phyloP scores from a whole-genome alignment of 1,140 invertebrate genomes.

The Dryas iulia region DNA sequence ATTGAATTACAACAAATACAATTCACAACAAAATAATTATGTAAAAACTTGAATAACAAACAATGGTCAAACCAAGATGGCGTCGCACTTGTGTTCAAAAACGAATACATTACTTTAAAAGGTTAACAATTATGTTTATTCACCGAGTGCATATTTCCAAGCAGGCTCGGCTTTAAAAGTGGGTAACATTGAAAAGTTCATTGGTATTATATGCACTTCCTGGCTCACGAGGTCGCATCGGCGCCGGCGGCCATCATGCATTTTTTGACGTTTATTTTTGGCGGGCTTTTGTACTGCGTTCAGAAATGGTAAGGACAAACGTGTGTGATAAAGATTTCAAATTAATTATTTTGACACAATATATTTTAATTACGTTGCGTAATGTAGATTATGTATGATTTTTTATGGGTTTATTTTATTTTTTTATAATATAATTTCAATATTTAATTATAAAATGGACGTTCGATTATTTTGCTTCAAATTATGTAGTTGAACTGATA shows the following conservation, averaged over 20 bases:
- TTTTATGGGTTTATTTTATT: not conserved
- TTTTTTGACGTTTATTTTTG: constrained; percentile 79
- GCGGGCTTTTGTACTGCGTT: constrained; percentile 52
- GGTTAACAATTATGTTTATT: constrained; percentile 52
- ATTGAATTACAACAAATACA: not conserved
- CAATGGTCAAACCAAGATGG: constrained; percentile 34
- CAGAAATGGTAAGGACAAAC: constrained; percentile 54
- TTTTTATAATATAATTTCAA: not conserved
- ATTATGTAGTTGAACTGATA: no score
- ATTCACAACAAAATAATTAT: not conserved
- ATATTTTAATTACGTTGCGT: not conserved
- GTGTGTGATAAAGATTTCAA: constrained; percentile 11
- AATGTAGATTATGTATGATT: not conserved
- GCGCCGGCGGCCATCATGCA: constrained; percentile 67
- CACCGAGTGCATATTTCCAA: constrained; percentile 55
- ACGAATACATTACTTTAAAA: constrained; percentile 54
- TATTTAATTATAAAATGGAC: no score
- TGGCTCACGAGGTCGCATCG: constrained; percentile 60
- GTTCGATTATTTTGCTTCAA: no score
- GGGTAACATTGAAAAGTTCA: constrained; percentile 77
- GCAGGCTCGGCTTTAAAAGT: constrained; percentile 58
- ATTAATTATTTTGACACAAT: not conserved
- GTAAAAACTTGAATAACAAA: constrained; percentile 33
- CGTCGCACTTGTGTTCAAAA: constrained; percentile 25
- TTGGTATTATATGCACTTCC: constrained; percentile 78